Evolutionary conservation across 2,113 vertebrate genomes (phyloP).

Genomic region (Lophotis ruficrista): DNA sequence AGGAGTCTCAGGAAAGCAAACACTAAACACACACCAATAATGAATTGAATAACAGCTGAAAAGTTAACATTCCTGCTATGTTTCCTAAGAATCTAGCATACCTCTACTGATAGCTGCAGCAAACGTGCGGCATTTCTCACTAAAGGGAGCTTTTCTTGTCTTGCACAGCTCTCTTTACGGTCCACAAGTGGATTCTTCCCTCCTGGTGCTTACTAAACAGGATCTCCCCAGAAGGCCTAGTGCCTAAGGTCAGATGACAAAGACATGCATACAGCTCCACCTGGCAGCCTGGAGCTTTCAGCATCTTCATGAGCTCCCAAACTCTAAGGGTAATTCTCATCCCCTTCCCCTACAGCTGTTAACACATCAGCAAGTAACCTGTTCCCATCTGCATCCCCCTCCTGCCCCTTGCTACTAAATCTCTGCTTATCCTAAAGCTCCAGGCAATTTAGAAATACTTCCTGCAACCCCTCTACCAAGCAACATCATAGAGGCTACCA

Average conservation of each 20-base stretch:
- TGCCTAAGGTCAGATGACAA: not conserved
- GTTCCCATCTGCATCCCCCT: not conserved
- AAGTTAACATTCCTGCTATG: not conserved
- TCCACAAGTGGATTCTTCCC: not conserved
- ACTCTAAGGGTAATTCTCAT: not conserved
- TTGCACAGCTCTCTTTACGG: not conserved
- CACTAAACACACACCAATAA: not conserved
- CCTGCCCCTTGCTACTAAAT: not conserved
- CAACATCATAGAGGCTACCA: not conserved
- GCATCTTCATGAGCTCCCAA: not conserved
- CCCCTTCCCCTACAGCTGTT: not conserved
- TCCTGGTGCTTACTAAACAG: not conserved
- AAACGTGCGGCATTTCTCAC: not conserved
- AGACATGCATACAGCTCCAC: not conserved
- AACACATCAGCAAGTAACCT: not conserved
- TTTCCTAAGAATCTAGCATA: not conserved
- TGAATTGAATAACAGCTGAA: not conserved
- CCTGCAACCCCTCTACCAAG: not conserved
- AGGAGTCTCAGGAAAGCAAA: not conserved
- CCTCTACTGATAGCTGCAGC: not conserved
- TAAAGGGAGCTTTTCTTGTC: not conserved
- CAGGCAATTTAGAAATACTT: not conserved
- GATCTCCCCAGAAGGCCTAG: not conserved
- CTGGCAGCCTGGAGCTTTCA: not conserved
- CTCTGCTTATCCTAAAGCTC: not conserved